phyloP scores from a whole-genome alignment of 2,113 vertebrate genomes.

The Azemiops feae region DNA sequence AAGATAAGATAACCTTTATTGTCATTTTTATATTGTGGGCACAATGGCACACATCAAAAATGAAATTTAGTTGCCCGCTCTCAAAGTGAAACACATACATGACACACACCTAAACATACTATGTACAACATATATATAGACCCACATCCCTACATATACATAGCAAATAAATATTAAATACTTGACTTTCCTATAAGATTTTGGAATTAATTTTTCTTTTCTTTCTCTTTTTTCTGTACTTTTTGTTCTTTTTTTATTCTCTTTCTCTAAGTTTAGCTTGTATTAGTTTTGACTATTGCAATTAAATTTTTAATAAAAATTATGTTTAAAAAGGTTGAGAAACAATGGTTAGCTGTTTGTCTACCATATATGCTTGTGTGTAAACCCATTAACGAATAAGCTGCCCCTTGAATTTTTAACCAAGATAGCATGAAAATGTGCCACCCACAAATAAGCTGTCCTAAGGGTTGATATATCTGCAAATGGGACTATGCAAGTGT shows the following conservation, averaged over 20 bases:
- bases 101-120: too few relatives aligned
- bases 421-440: not conserved
- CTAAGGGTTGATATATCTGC: not conserved
- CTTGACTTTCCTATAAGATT: not conserved
- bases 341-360: not conserved
- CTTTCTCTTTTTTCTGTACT: not conserved
- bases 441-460: not conserved
- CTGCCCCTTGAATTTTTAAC: not conserved
- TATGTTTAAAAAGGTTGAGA: not conserved
- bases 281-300: not conserved
- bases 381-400: not conserved
- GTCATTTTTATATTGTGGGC: too few relatives aligned
- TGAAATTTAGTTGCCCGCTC: too few relatives aligned
- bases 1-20: too few relatives aligned
- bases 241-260: not conserved
- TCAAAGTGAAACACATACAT: too few relatives aligned
- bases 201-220: not conserved
- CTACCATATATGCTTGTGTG: not conserved
- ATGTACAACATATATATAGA: too few relatives aligned
- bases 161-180: too few relatives aligned
- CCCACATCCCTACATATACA: too few relatives aligned
- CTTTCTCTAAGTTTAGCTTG: not conserved
- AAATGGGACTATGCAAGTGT: not conserved
- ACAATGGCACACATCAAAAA: too few relatives aligned
- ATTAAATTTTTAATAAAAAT: not conserved